Base-by-base conservation (phyloP, 1,140 invertebrate genomes). In the Helicoverpa armigera region DNA sequence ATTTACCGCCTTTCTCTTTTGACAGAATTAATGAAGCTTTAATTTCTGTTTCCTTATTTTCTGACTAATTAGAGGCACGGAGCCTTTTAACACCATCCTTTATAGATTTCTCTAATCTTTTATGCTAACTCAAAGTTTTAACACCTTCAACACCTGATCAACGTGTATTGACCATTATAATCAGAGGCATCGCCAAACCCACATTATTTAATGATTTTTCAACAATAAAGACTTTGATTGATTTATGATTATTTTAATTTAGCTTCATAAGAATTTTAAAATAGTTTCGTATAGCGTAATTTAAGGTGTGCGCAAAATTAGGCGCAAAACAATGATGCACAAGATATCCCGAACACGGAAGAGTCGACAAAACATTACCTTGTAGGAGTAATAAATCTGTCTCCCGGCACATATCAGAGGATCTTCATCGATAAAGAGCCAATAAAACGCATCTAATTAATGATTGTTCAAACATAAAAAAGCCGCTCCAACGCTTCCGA, bases 361-460 rank as follows among this genome's bases (percentile, higher is more conserved):
- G 91, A 87, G 29, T 84, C 80, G 72, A 79, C 84, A 89, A 87
- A 87, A 85, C 83, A 84, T 89, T 87, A 88, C 88, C 88, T 91
- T 88, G 89, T 88, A 83, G 79, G 48, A 79, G 85, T 87, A 92
- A 93, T 93, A 93, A 93, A 93, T 92, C 90, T 92, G 90, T 91
- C 91, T 87, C 86, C 87, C 79, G 83, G 83, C 85, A 86, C 85
- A 83, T 85, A 89, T 87, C 87, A 85, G 83, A 88, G 50, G 85
- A 90, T 88, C 82, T 86, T 83, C 86, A 86, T 90, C 82, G 85
- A 84, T 88, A 88, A 87, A 85, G 81, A 87, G 80, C 88, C 86
- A 92, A 91, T 92, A 91, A 89, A 86, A 87, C 79, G 79, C 89
- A 87, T 90, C 88, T 92, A 91, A 92, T 92, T 90, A 89, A 92